Base-by-base conservation (phyloP, 2,113 vertebrate species). In the Eurystomus gularis region DNA sequence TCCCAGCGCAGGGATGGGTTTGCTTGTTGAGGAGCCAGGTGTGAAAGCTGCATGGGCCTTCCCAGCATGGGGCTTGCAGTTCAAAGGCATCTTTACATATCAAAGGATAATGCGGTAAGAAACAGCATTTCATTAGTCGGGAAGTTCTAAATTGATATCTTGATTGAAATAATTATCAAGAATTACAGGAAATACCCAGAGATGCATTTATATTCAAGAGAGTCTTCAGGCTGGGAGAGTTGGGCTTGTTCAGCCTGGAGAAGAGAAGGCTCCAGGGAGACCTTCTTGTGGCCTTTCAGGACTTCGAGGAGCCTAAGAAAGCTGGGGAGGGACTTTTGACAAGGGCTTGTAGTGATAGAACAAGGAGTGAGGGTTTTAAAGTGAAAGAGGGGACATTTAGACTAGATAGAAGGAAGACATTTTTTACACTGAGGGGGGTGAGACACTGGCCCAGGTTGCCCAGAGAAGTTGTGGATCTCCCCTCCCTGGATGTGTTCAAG, bases 101-200 rank as follows among this genome's bases (percentile, higher is more conserved):
- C 93, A 86, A 96, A 95, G 93, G 95, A 33, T 48, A 90, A 54
- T 1, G 3, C 1, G 0, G 54, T 2, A 8, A 93, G 93, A 10
- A 92, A 49, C 64, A 64, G 94, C 94, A 60, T 96, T 91, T 96
- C 94, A 93, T 96, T 61, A 96, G 93, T 17, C 95, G 91, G 96
- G 96, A 97, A 96, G 91, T 75, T 71, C 81, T 52, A 94, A 96
- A 96, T 79, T 96, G 91, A 89, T 83, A 84, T 33, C 94, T 96
- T 97, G 96, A 97, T 96, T 97, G 94, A 89, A 95, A 91, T 97
- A 97, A 97, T 97, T 96, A 96, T 75, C 73, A 13, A 84, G 91
- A 75, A 95, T 94, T 96, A 94, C 96, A 96, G 96, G 95, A 97
- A 96, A 94, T 89, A 95, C 94, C 91, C 3, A 0, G 77, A 87